These are phyloP conservation scores for Corbicula japonica DNA, from an alignment of 2,888 invertebrate genomes.

Conservation along the genomic window DNA sequence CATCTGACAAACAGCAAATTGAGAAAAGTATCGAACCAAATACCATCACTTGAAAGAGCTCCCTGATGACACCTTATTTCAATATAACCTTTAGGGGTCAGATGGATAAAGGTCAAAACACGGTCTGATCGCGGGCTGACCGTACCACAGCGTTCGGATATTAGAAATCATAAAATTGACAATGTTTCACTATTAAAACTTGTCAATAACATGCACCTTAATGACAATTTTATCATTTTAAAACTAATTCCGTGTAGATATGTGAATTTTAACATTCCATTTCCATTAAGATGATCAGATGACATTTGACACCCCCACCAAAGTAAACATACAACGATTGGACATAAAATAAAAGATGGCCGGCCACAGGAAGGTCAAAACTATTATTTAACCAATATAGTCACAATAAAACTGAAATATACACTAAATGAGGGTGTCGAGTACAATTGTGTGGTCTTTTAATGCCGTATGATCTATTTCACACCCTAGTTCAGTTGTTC, in stretches of 20 bases:
- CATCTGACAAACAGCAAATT: slow-evolving; percentile 15
- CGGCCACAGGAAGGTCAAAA: slow-evolving; percentile 31
- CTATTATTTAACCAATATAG: slow-evolving; percentile 35
- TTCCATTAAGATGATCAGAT: slow-evolving; percentile 14
- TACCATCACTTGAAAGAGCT: slow-evolving; percentile 25
- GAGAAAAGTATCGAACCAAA: slow-evolving; percentile 37
- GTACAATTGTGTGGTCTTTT: slow-evolving; percentile 18
- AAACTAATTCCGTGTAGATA: slow-evolving; percentile 23
- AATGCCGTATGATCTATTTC: slow-evolving; percentile 13
- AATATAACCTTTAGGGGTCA: slow-evolving; percentile 37
- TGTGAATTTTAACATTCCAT: slow-evolving; percentile 3
- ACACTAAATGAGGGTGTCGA: slow-evolving; percentile 24
- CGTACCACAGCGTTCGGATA: slow-evolving; percentile 21
- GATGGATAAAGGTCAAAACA: slow-evolving; percentile 33
- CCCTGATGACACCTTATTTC: slow-evolving; percentile 35
- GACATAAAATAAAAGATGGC: slow-evolving; percentile 34
- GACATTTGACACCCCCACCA: slow-evolving; percentile 34
- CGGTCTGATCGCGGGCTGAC: slow-evolving; percentile 5
- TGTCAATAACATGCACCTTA: slow-evolving; percentile 32
- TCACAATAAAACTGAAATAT: slow-evolving; percentile 34
- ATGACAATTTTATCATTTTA: slow-evolving; percentile 36
- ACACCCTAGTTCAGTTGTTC: slow-evolving; percentile 1
- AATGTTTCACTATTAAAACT: slow-evolving; percentile 26
- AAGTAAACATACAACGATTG: slow-evolving; percentile 26
- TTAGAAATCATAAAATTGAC: slow-evolving; percentile 17